Evolutionary conservation across 2,888 invertebrate genomes (phyloP).

Genomic region (Brachylomia viminalis): DNA sequence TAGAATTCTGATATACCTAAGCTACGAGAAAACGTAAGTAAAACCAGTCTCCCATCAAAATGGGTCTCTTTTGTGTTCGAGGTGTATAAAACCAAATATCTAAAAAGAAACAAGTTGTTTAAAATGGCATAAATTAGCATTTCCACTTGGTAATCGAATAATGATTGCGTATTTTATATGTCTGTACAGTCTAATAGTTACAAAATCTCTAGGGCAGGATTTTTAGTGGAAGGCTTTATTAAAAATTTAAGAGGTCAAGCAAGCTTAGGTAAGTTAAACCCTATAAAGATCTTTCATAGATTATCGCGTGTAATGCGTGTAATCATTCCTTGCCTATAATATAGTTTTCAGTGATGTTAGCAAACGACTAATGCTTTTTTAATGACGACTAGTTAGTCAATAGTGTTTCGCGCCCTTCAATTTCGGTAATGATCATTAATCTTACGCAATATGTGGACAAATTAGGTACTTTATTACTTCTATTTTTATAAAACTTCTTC

Average conservation of each 20-base stretch:
- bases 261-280: no score
- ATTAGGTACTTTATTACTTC: background rate
- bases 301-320: background rate
- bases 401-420: slow-evolving; percentile 30
- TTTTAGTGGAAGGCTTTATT: background rate
- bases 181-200: slow-evolving; percentile 2
- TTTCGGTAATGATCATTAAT: slow-evolving; percentile 32
- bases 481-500: background rate
- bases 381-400: slow-evolving; percentile 21
- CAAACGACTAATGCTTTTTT: slow-evolving; percentile 46
- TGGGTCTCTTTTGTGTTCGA: slow-evolving; percentile 59
- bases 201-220: background rate
- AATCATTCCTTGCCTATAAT: slow-evolving; percentile 2
- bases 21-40: slow-evolving; percentile 68
- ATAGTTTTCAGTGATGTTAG: slow-evolving; percentile 22
- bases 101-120: slow-evolving; percentile 46
- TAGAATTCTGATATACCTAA: no score
- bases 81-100: slow-evolving; percentile 48
- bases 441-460: background rate
- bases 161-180: slow-evolving; percentile 40
- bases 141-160: slow-evolving; percentile 36
- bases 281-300: background rate
- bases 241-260: no score
- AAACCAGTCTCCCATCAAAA: slow-evolving; percentile 60
- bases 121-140: slow-evolving; percentile 57